A percentile compares a stretch with the other conserved stretches of the same genome.
Evolutionary conservation across 1,140 invertebrate genomes (phyloP).

Genomic region (Conus ventricosus): DNA sequence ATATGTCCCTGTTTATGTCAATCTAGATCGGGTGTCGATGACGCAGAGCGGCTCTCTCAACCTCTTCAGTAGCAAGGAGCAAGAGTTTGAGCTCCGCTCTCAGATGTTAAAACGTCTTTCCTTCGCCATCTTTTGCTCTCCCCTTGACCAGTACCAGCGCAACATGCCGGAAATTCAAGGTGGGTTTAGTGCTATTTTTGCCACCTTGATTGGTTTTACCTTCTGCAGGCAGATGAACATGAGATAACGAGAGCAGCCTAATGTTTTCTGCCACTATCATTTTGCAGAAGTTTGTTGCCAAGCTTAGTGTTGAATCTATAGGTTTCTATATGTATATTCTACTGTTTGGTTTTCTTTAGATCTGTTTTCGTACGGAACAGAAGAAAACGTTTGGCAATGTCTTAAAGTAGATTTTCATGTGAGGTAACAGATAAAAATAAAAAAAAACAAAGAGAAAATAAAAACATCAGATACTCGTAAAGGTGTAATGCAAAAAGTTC

Average conservation of each 20-base stretch:
- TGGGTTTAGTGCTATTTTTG: conserved; percentile 67
- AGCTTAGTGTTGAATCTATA: too few relatives aligned
- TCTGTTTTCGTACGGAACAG: too few relatives aligned
- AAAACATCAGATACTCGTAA: too few relatives aligned
- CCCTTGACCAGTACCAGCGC: conserved; percentile 93
- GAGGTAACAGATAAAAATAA: too few relatives aligned
- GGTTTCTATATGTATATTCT: too few relatives aligned
- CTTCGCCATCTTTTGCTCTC: conserved; percentile 93
- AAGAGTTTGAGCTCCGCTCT: conserved; percentile 91
- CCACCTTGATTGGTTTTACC: not conserved
- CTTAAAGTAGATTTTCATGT: too few relatives aligned
- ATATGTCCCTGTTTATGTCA: not conserved
- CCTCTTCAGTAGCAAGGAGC: conserved; percentile 86
- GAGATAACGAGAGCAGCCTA: not conserved
- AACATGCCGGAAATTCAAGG: conserved; percentile 96
- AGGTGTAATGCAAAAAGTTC: too few relatives aligned
- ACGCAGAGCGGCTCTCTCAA: conserved; percentile 85
- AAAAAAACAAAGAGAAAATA: too few relatives aligned
- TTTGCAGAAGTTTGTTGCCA: too few relatives aligned
- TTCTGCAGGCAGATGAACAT: not conserved
- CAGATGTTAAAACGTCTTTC: conserved; percentile 91
- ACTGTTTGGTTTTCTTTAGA: too few relatives aligned
- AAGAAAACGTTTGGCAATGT: too few relatives aligned
- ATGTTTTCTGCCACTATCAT: not conserved
- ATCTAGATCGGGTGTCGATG: conserved; percentile 84